These are phyloP conservation scores for Branchipolynoe longqiensis DNA, from an alignment of 2,888 invertebrate genomes.

Conservation along the genomic window DNA sequence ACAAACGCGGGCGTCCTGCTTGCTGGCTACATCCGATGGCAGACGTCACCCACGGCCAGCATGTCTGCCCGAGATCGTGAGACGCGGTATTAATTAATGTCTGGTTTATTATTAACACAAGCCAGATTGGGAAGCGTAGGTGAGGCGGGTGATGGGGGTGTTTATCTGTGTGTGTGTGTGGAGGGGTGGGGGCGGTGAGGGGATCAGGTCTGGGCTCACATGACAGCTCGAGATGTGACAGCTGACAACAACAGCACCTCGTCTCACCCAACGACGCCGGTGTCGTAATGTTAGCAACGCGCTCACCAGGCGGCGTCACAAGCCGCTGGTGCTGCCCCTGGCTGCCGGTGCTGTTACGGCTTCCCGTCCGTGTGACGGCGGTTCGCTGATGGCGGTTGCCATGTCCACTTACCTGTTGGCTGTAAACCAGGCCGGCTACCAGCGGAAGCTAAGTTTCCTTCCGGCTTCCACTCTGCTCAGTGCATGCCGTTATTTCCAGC, in stretches of 20 bases:
- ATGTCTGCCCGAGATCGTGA: too few relatives aligned
- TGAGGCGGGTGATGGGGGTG: too few relatives aligned
- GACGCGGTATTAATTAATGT: too few relatives aligned
- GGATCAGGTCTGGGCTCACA: neutral
- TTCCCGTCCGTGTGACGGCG: neutral
- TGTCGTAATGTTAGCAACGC: neutral
- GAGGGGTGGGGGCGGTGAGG: neutral
- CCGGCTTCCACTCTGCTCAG: too few relatives aligned
- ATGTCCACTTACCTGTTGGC: conserved; percentile 5
- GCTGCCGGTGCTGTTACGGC: neutral
- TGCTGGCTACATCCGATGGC: too few relatives aligned
- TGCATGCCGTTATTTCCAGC: too few relatives aligned
- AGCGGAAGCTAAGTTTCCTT: neutral
- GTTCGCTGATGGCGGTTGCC: neutral
- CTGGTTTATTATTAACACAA: too few relatives aligned
- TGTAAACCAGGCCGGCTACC: neutral
- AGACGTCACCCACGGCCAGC: too few relatives aligned
- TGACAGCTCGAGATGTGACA: neutral
- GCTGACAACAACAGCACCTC: conserved; percentile 12
- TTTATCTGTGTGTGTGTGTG: neutral
- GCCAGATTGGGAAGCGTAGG: too few relatives aligned
- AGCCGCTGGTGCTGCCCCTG: neutral
- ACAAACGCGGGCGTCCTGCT: too few relatives aligned
- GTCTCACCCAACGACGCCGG: neutral
- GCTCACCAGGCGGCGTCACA: neutral